Evolutionary conservation across 2,113 vertebrate species (phyloP), one percentile per base, ranked within the genome.

Genomic region (Engystomops pustulosus): DNA sequence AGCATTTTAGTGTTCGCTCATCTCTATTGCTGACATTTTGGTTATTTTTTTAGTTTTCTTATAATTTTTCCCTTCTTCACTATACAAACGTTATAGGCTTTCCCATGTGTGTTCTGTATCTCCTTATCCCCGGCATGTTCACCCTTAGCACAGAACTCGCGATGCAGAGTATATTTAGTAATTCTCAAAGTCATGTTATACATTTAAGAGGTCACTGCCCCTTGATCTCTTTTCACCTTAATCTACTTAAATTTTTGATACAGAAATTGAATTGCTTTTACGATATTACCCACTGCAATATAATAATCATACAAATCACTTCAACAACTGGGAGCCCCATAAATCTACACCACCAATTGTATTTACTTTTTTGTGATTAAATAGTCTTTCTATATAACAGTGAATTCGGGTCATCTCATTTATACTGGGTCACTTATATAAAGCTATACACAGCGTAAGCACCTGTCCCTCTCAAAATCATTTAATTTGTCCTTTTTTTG

Each of bases 241-340:
- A 85, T 85, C 83, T 85, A 85, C 83, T 85, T 85, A 79, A 44
- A 45, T 77, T 84, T 84, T 79, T 78, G 75, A 85, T 85, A 70
- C 65, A 79, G 60, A 70, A 79, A 85, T 79, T 79, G 83, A 78
- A 85, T 58, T 70, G 83, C 83, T 85, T 85, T 85, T 85, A 85
- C 62, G 67, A 79, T 85, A 85, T 85, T 85, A 85, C 62, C 45
- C 83, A 79, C 36, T 58, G 62, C 71, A 78, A 51, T 79, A 70
- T 79, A 85, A 51, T 78, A 85, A 85, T 85, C 83, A 79, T 84
- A 84, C 67, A 78, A 78, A 84, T 84, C 62, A 72, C 80, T 82
- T 60, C 44, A 71, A 82, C 51, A 60, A 78, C 60, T 27, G 47
- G 32, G 15, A 51, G 58, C 44, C 82, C 62, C 65, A 79, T 85